A percentile compares a stretch with the other conserved stretches of the same genome.
Conservation (phyloP, 2,888 invertebrate genomes). For the Lypha dubia region DNA sequence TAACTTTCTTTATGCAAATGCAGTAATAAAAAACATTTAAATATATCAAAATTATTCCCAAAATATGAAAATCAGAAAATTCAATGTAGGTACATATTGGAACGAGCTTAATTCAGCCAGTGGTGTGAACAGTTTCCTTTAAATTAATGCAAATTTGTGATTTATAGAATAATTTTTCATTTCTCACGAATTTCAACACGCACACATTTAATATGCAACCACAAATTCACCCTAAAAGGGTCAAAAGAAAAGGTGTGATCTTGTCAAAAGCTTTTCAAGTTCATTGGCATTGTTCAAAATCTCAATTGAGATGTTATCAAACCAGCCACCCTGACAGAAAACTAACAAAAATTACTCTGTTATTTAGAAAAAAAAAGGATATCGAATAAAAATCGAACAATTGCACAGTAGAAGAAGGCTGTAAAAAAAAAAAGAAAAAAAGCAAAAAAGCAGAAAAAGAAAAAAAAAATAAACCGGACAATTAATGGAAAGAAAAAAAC, state of each 20-base stretch:
- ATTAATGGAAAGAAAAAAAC: neutral
- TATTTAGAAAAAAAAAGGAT: neutral
- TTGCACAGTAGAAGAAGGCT: neutral
- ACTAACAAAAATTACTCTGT: neutral
- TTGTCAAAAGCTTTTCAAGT: slow-evolving; percentile 32
- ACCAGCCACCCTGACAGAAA: neutral
- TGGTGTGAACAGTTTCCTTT: too few species aligned
- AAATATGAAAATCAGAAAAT: too few species aligned
- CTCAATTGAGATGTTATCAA: slow-evolving; percentile 42
- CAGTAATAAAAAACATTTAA: too few species aligned
- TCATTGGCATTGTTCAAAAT: neutral
- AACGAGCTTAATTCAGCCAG: too few species aligned
- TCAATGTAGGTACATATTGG: too few species aligned
- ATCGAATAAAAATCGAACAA: neutral
- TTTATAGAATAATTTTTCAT: too few species aligned
- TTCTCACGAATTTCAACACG: neutral
- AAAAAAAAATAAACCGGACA: neutral
- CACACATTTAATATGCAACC: slow-evolving; percentile 27
- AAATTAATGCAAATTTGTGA: too few species aligned
- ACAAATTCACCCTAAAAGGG: slow-evolving; percentile 33
- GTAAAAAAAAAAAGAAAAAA: too few species aligned
- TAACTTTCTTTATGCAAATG: too few species aligned
- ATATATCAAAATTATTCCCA: too few species aligned
- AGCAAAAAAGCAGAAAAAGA: too few species aligned
- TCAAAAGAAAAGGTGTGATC: slow-evolving; percentile 34